Conservation (phyloP, 2,113 vertebrate species). For the Diphyllodes magnificus region DNA sequence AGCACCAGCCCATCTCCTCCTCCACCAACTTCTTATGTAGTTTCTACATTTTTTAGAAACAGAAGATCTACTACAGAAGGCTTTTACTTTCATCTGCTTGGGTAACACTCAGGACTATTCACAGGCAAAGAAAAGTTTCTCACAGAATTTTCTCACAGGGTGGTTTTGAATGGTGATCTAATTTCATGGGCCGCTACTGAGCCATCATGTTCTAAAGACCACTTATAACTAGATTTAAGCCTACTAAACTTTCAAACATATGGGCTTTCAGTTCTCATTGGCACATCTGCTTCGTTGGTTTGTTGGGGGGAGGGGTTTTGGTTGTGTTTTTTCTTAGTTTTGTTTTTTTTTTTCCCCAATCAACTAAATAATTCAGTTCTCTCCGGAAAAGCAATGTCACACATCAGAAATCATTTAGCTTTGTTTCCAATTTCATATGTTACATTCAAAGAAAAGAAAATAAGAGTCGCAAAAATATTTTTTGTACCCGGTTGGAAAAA, state of each 20-base stretch:
- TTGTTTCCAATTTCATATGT: background rate
- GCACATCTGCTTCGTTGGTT: background rate
- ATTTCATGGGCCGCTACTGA: background rate
- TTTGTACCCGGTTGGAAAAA: fast-evolving
- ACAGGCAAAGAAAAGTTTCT: background rate
- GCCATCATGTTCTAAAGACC: background rate
- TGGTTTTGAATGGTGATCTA: background rate
- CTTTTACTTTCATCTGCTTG: background rate
- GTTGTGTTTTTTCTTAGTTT: background rate
- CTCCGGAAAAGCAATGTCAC: background rate
- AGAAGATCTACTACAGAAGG: background rate
- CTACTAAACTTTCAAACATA: background rate
- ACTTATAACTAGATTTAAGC: background rate
- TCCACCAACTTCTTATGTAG: background rate
- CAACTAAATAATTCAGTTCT: background rate
- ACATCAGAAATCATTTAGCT: background rate
- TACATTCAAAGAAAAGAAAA: background rate
- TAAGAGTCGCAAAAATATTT: background rate
- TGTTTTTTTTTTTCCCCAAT: fast-evolving
- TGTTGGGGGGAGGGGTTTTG: background rate
- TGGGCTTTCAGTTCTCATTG: background rate
- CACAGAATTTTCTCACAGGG: background rate
- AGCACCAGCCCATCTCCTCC: background rate
- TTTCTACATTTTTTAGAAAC: background rate
- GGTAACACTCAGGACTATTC: background rate